Evolutionary conservation across 2,113 vertebrate species (phyloP).

Genomic region (Pygoscelis adeliae): DNA sequence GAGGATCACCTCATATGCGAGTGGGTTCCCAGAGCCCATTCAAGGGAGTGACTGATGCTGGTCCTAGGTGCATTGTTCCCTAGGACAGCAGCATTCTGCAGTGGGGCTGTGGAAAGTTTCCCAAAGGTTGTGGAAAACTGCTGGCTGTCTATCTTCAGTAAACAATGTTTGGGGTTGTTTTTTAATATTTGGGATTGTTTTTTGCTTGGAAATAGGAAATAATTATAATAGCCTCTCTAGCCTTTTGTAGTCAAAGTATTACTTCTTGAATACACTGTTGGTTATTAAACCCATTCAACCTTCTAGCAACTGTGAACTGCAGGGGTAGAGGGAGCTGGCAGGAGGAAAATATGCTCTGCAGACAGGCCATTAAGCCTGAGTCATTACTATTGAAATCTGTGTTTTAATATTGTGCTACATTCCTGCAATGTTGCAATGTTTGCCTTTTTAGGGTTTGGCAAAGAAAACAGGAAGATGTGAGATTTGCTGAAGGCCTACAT

Average conservation of each 20-base stretch:
- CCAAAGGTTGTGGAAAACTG: not conserved
- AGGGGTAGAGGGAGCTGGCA: not conserved
- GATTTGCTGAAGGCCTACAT: not conserved
- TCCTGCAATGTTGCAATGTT: not conserved
- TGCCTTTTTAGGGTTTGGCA: not conserved
- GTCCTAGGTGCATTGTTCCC: not conserved
- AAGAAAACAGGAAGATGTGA: not conserved
- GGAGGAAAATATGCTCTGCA: not conserved
- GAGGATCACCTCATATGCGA: not conserved
- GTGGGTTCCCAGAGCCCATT: not conserved
- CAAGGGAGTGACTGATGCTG: not conserved
- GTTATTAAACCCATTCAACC: not conserved
- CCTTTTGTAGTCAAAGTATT: not conserved
- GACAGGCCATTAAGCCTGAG: not conserved
- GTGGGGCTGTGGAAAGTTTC: not conserved
- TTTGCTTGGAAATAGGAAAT: not conserved
- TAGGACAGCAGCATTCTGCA: not conserved
- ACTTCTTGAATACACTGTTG: not conserved
- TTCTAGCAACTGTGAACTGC: not conserved
- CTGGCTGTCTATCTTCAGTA: not conserved
- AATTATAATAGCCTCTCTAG: not conserved
- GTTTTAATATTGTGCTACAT: not conserved
- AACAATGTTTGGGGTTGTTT: constrained; percentile 20
- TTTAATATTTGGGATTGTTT: constrained; percentile 21
- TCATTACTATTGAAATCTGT: not conserved